Percentiles rank a stretch among this genome's conserved stretches.
These are phyloP conservation scores for Sycophila sp. DNA, from an alignment of 1,140 invertebrate species.

Conservation along the genomic window DNA sequence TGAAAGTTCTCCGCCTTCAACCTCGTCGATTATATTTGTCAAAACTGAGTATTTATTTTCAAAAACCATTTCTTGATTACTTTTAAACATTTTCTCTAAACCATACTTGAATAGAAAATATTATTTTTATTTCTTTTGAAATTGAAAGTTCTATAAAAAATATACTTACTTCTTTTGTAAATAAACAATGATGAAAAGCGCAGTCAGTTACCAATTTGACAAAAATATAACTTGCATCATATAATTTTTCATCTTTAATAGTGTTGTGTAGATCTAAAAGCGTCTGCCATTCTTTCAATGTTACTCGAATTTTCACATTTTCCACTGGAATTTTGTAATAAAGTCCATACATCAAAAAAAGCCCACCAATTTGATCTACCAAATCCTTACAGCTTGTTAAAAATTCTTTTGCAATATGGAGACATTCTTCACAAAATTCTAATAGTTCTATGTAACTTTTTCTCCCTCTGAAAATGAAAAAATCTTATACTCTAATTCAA, in stretches of 20 bases:
- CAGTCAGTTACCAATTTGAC: constrained; percentile 55
- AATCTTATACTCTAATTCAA: background rate
- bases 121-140: constrained; percentile 1
- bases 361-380: constrained; percentile 55
- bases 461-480: constrained; percentile 46
- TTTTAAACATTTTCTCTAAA: constrained; percentile 50
- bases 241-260: constrained; percentile 52
- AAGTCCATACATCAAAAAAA: constrained; percentile 60
- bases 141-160: constrained; percentile 6
- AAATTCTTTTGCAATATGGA: constrained; percentile 58
- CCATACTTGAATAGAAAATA: constrained; percentile 50
- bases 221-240: constrained; percentile 60
- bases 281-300: constrained; percentile 51
- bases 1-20: constrained; percentile 39
- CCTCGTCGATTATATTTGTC: constrained; percentile 44
- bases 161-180: constrained; percentile 53
- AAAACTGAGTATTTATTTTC: constrained; percentile 49
- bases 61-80: constrained; percentile 20
- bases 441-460: constrained; percentile 49
- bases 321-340: constrained; percentile 60
- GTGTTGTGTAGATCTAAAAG: constrained; percentile 51
- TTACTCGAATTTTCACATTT: constrained; percentile 56
- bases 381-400: constrained; percentile 47
- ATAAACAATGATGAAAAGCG: constrained; percentile 55
- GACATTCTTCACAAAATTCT: constrained; percentile 59